Evolutionary conservation across 2,113 vertebrate species (phyloP), one percentile per base, ranked within the genome.

Genomic region (Brachyhypopomus gauderio): DNA sequence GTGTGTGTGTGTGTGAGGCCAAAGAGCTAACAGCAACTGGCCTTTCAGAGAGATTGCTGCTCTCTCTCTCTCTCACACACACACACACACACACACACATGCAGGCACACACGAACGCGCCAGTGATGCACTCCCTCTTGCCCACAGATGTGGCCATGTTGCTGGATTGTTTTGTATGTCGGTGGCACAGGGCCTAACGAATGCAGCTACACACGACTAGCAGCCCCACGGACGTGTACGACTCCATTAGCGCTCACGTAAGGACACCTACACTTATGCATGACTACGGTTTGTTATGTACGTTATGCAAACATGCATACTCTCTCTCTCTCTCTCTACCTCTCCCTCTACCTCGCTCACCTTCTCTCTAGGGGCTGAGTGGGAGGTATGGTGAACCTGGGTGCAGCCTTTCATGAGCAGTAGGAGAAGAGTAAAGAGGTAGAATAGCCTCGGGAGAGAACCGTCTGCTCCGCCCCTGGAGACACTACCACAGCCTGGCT

Each of bases 1-100:
- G 56, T 63, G 62, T 41, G 41, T 60, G 72, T 55, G 55, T 22
- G 85, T 79, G 56, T 30, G 75, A 75, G 81, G 64, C 41, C 80
- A 80, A 16, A 80, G 67, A 70, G 19, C 55, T 88, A 79, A 60
- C 30, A 87, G 67, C 38, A 77, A 38, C 77, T 56, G 12, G 72
- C 82, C 84, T 60, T 80, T 85, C 56, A 58, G 82, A 72, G 52
- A 72, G 36, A 75, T 52, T 63, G 27, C 25, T 16, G 17, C 16
- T 38, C 23, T 5, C 20, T 59, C 25, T 34, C 12, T 5, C 45
- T 1, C 12, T 8, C 38, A 70, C 22, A 48, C 62, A 66, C 62
- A 23, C 71, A 38, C 34, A 27, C 25, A n/a, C 0, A n/a, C 8
- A 52, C 12, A 14, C 45, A 8, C 45, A 52, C 45, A 52, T 11